Evolutionary conservation across 2,113 vertebrate species (phyloP).

Genomic region (Phasianus colchicus): DNA sequence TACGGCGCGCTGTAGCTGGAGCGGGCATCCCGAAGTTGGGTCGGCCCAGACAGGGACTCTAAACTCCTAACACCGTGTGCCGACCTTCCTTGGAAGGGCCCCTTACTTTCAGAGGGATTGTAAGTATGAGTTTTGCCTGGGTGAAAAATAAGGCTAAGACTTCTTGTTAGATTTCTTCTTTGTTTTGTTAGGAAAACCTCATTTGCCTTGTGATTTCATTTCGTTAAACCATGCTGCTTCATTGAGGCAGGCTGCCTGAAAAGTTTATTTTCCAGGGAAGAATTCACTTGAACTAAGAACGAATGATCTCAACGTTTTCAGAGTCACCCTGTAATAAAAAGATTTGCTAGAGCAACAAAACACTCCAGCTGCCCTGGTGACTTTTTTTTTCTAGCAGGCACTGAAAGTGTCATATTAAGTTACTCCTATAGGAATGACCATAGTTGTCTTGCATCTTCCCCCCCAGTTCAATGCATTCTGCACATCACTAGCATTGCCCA

Average conservation of each 20-base stretch:
- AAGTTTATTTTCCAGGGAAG: neutral
- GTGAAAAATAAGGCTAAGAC: neutral
- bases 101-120: neutral
- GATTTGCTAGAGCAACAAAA: neutral
- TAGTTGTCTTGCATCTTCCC: neutral
- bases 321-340: neutral
- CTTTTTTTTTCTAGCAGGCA: neutral
- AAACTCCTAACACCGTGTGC: neutral
- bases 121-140: neutral
- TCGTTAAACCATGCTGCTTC: neutral
- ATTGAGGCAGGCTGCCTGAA: neutral
- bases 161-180: neutral
- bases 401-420: neutral
- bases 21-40: fast-evolving
- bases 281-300: neutral
- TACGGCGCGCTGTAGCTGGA: neutral
- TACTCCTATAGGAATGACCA: neutral
- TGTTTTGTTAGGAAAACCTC: neutral
- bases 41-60: too few species aligned
- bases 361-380: neutral
- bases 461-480: neutral
- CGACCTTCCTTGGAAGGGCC: neutral
- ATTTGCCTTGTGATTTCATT: neutral
- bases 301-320: neutral
- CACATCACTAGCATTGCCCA: neutral